Percentiles rank a stretch among this genome's conserved stretches.
Evolutionary conservation across 2,113 vertebrate genomes (phyloP).

Genomic region (Rhynchopsitta pachyrhyncha): DNA sequence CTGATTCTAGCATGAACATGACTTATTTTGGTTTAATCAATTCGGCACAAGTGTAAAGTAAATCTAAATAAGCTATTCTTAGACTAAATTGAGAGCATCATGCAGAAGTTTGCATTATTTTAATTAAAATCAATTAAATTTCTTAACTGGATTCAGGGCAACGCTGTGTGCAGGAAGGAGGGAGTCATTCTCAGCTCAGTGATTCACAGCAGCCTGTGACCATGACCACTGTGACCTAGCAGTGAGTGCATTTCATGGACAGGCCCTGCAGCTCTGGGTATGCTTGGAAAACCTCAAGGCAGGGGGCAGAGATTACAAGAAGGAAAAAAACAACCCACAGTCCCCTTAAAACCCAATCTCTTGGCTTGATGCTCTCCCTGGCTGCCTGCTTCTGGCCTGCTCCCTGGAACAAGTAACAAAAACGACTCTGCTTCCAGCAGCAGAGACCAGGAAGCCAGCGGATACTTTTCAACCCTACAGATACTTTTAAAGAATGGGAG

Average conservation of each 20-base stretch:
- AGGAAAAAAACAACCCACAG: neutral
- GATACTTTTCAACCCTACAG: constrained; percentile 31
- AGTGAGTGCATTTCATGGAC: rapidly evolving
- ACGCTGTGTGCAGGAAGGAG: neutral
- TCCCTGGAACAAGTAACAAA: constrained; percentile 51
- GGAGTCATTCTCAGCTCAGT: neutral
- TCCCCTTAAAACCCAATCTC: neutral
- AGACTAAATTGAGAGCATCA: neutral
- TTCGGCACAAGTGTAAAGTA: neutral
- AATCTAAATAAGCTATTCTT: neutral
- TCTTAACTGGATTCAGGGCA: neutral
- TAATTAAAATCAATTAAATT: neutral
- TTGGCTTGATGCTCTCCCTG: constrained; percentile 1
- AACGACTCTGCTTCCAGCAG: neutral
- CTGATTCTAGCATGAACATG: neutral
- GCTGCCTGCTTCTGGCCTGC: constrained; percentile 35
- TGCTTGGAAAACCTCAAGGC: constrained; percentile 1
- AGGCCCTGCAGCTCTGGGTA: neutral
- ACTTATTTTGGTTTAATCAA: neutral
- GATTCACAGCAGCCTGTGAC: neutral
- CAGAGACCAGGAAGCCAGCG: neutral
- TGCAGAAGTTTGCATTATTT: neutral
- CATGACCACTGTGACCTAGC: neutral
- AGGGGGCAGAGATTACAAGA: neutral
- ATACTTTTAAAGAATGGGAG: constrained; percentile 35